phyloP scores from a whole-genome alignment of 2,113 vertebrate genomes.

The Apeltes quadracus region DNA sequence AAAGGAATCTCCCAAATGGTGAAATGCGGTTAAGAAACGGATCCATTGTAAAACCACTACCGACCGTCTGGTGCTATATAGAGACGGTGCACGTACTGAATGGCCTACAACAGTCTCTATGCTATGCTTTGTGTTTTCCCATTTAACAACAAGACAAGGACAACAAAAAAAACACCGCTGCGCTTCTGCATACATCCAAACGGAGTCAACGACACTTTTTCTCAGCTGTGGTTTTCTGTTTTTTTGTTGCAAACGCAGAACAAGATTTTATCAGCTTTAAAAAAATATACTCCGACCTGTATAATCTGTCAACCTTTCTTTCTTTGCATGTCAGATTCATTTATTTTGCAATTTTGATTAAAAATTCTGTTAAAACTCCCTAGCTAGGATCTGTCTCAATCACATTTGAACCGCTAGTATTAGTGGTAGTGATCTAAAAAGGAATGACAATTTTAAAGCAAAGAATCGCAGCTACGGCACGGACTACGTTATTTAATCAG shows the following conservation, averaged over 20 bases:
- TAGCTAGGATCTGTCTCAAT: conserved; percentile 56
- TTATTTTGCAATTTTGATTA: conserved; percentile 37
- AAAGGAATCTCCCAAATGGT: conserved; percentile 71
- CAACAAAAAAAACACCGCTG: conserved; percentile 47
- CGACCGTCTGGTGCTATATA: conserved; percentile 66
- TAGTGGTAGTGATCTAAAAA: conserved; percentile 73
- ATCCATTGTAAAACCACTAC: conserved; percentile 65
- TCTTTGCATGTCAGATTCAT: conserved; percentile 23
- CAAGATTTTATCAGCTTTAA: conserved; percentile 31
- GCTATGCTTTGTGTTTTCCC: conserved; percentile 70
- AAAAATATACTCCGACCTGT: conserved; percentile 36
- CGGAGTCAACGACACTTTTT: conserved; percentile 45
- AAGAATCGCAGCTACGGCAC: conserved; percentile 68
- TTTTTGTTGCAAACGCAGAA: conserved; percentile 41
- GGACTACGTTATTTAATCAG: conserved; percentile 71
- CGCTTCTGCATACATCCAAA: conserved; percentile 60
- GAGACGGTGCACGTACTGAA: conserved; percentile 66
- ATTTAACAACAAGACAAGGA: conserved; percentile 55
- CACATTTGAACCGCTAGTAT: conserved; percentile 67
- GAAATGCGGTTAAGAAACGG: conserved; percentile 69
- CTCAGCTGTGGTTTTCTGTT: conserved; percentile 35
- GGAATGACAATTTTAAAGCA: conserved; percentile 74
- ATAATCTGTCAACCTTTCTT: conserved; percentile 37
- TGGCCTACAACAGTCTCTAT: conserved; percentile 69
- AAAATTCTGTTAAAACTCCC: conserved; percentile 54